Evolutionary conservation across 2,888 invertebrate species (phyloP).

Genomic region (Odontomyia ornata): DNA sequence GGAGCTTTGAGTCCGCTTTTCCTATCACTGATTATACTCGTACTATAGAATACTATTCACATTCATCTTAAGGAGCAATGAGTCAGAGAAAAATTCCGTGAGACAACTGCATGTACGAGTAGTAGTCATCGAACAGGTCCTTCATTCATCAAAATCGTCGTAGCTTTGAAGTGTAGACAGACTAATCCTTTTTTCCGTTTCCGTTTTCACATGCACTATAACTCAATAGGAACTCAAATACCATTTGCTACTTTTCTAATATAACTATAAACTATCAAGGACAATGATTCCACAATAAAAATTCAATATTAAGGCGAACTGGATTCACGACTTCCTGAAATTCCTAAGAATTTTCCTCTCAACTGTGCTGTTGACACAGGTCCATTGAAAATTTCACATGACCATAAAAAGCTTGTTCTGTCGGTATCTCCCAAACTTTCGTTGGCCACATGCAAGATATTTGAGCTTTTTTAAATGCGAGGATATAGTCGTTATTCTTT

Average conservation of each 20-base stretch:
- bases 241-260: neutral
- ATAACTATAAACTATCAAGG: neutral
- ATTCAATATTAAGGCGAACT: neutral
- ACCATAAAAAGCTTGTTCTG: neutral
- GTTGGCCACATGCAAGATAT: neutral
- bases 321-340: neutral
- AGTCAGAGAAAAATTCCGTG: too few species aligned
- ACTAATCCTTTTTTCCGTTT: too few species aligned
- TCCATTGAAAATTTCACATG: constrained; percentile 2
- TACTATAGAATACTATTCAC: too few species aligned
- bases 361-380: neutral
- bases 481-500: too few species aligned
- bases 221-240: neutral
- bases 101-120: too few species aligned
- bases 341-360: neutral
- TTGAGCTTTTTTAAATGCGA: neutral
- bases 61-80: too few species aligned
- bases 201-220: neutral
- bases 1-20: too few species aligned
- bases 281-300: neutral
- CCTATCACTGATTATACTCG: too few species aligned
- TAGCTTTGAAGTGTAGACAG: too few species aligned
- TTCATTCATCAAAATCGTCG: too few species aligned
- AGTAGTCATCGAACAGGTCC: too few species aligned
- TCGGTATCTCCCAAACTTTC: constrained; percentile 5